Base-by-base conservation (phyloP, 2,888 invertebrate species). In the Pheosia gnoma region DNA sequence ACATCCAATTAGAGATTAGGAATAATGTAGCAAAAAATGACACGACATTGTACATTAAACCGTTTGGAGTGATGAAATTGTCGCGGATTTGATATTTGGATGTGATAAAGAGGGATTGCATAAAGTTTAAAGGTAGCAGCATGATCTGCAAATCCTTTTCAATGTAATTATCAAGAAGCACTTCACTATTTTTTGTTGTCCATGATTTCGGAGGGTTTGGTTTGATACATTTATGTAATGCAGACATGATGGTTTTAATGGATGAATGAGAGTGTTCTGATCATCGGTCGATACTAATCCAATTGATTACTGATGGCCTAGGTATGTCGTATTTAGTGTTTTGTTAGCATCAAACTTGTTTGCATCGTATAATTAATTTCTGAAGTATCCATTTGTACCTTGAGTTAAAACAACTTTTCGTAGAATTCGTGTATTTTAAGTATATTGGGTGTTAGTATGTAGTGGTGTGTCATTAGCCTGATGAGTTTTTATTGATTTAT, bases 31-130 rank as follows among this genome's bases (percentile, higher is more conserved):
- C 59, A 5, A 59, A 13, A 9, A 66, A 47, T 0, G 63, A 63
- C 11, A 65, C 38, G 0, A 61, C 2, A 36, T 60, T 57, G 6
- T 56, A 49, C 8, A 25, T 10, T 3, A 10, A 49, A 4, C 51
- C 49, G 10, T 68, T 62, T 1, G 70, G 66, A 0, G 47, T 43
- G 36, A 73, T 70, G 25, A 62, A 59, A 25, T 65, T 66, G 7
- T 67, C 47, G 37, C 56, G 61, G 11, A 74, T 70, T 6, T 52
- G 47, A 58, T 70, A 74, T 54, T 74, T 74, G 36, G 69, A 59
- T 5, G 55, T 59, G 5, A 68, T 63, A 43, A 66, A 63, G 0
- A 66, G 36, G 4, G 61, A 41, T 52, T 69, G 70, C 36, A 63
- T 54, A 4, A 74, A 13, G 47, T 65, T 67, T 13, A 71, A 41